These are phyloP conservation scores for Stenurella melanura DNA, from an alignment of 2,888 invertebrate species.

Conservation along the genomic window DNA sequence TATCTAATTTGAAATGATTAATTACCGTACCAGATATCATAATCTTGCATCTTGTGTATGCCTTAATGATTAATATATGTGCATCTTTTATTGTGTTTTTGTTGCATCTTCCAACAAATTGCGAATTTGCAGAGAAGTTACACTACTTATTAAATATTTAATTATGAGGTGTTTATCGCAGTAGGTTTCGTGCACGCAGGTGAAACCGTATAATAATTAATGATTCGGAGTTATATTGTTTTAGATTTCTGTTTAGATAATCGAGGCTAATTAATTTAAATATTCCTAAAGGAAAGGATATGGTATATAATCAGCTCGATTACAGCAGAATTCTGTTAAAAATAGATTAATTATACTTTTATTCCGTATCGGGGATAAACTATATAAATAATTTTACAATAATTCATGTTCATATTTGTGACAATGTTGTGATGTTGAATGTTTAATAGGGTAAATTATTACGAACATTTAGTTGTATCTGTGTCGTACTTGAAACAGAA, in stretches of 20 bases:
- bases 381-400: slow-evolving; percentile 31
- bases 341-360: slow-evolving; percentile 45
- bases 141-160: slow-evolving; percentile 52
- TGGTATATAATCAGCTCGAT: slow-evolving; percentile 16
- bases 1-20: slow-evolving; percentile 69
- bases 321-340: slow-evolving; percentile 32
- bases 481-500: background rate
- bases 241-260: slow-evolving; percentile 60
- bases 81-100: slow-evolving; percentile 39
- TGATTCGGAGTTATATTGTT: slow-evolving; percentile 57
- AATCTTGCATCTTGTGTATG: slow-evolving; percentile 49
- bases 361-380: slow-evolving; percentile 5
- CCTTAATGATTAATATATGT: slow-evolving; percentile 28
- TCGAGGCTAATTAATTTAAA: slow-evolving; percentile 59
- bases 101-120: slow-evolving; percentile 45
- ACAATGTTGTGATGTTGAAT: slow-evolving; percentile 1
- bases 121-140: slow-evolving; percentile 46
- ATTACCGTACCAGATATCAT: slow-evolving; percentile 58
- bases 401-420: slow-evolving; percentile 1
- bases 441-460: background rate
- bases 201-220: slow-evolving; percentile 58
- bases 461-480: background rate
- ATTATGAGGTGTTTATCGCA: slow-evolving; percentile 53
- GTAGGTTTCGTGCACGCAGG: slow-evolving; percentile 56
- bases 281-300: slow-evolving; percentile 54